Evolutionary conservation across 2,888 invertebrate species (phyloP).

Genomic region (Sclerodermus sp.): DNA sequence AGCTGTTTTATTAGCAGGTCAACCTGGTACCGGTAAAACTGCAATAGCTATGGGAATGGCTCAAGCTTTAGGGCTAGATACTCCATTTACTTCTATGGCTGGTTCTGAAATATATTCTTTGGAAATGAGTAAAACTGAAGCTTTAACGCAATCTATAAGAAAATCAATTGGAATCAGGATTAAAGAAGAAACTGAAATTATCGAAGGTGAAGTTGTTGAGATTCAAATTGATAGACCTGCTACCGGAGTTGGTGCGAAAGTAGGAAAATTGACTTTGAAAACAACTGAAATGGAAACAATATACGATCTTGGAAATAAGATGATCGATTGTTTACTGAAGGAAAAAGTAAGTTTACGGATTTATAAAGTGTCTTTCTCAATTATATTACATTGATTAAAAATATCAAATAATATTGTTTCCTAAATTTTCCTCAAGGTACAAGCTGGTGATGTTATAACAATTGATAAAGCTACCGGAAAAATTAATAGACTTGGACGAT

Average conservation of each 20-base stretch:
- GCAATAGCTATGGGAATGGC: slow-evolving; percentile 98
- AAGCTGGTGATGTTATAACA: slow-evolving; percentile 95
- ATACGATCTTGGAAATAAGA: slow-evolving; percentile 97
- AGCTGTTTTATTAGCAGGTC: slow-evolving; percentile 92
- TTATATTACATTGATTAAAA: no score
- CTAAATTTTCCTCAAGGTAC: slow-evolving; percentile 62
- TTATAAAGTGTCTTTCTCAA: not conserved
- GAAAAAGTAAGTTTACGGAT: slow-evolving; percentile 71
- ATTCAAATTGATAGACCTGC: slow-evolving; percentile 95
- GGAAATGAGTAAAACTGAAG: slow-evolving; percentile 99
- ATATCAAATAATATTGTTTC: not conserved
- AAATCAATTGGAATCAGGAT: slow-evolving; percentile 98
- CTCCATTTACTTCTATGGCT: slow-evolving; percentile 98
- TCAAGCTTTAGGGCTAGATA: slow-evolving; percentile 89
- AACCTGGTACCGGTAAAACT: slow-evolving; percentile 97
- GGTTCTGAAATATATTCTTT: slow-evolving; percentile 98
- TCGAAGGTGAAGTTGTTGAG: slow-evolving; percentile 98
- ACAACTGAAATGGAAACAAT: slow-evolving; percentile 99
- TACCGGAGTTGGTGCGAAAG: slow-evolving; percentile 82
- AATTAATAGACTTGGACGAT: slow-evolving; percentile 86
- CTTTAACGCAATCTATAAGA: slow-evolving; percentile 92
- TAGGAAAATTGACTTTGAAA: slow-evolving; percentile 94
- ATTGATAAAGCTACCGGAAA: slow-evolving; percentile 98
- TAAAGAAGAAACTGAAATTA: slow-evolving; percentile 96
- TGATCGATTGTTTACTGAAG: slow-evolving; percentile 94